Conservation (phyloP, 2,113 vertebrate genomes). For the Leptobrachium ailaonicum region DNA sequence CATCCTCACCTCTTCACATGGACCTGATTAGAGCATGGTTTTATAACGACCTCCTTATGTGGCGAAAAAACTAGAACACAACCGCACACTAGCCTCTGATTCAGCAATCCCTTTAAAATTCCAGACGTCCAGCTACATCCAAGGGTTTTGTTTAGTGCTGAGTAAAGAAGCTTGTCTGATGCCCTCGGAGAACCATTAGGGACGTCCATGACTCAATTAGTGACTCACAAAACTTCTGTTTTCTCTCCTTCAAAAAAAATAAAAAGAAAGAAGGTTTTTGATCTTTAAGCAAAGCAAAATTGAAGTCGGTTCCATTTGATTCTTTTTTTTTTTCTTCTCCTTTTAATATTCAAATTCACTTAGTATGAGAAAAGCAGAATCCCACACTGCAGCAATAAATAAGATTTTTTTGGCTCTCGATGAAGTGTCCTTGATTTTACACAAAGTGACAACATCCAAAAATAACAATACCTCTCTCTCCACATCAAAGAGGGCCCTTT, state of each 20-base stretch:
- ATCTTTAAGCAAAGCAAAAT: constrained; percentile 52
- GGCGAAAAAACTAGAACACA: not conserved
- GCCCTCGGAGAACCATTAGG: constrained; percentile 62
- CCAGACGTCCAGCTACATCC: constrained; percentile 16
- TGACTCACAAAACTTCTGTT: constrained; percentile 62
- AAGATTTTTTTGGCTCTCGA: not conserved
- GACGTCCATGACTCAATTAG: constrained; percentile 65
- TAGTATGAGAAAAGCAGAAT: constrained; percentile 33
- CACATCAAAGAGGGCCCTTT: constrained; percentile 7
- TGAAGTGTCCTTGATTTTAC: not conserved
- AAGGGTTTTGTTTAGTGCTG: constrained; percentile 36
- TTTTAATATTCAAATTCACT: constrained; percentile 20
- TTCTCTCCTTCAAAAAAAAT: constrained; percentile 55
- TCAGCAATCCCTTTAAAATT: constrained; percentile 24
- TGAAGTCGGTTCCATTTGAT: constrained; percentile 53
- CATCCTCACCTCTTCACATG: constrained; percentile 15
- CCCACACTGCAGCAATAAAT: constrained; percentile 11
- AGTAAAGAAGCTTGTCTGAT: constrained; percentile 53
- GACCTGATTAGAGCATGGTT: constrained; percentile 10
- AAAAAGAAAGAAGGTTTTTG: constrained; percentile 24
- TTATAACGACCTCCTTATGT: constrained; percentile 33
- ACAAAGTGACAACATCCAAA: constrained; percentile 21
- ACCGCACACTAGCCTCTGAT: constrained; percentile 16
- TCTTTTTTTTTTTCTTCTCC: not conserved
- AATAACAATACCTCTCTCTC: constrained; percentile 8